These are phyloP conservation scores for Todus mexicanus DNA, from an alignment of 2,797 vertebrate species.

Conservation along the genomic window DNA sequence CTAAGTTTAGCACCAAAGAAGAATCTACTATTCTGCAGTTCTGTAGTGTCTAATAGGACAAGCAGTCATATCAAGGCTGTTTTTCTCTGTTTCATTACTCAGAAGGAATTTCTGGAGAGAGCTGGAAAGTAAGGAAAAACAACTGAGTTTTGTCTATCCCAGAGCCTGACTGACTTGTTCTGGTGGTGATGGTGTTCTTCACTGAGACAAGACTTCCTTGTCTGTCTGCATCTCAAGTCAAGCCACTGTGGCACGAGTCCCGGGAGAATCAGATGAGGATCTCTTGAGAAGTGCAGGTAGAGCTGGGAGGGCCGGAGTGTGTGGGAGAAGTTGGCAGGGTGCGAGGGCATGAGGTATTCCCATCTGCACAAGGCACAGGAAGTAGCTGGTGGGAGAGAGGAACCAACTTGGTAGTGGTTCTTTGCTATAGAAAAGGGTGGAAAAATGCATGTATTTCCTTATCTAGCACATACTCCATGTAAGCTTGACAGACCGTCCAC, in stretches of 20 bases:
- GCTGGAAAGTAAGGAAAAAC: neutral
- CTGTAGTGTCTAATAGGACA: neutral
- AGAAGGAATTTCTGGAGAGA: neutral
- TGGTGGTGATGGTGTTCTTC: neutral
- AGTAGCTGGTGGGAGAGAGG: neutral
- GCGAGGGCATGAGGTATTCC: neutral
- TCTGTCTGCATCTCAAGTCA: neutral
- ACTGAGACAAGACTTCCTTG: neutral
- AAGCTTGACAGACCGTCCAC: neutral
- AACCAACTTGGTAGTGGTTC: rapidly evolving
- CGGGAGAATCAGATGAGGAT: neutral
- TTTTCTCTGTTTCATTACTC: neutral
- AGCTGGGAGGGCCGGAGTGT: neutral
- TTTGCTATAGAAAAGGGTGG: neutral
- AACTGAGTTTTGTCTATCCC: neutral
- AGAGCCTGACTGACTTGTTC: neutral
- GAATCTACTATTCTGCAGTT: neutral
- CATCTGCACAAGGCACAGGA: neutral
- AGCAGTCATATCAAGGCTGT: neutral
- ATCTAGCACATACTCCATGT: neutral
- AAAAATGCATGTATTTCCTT: neutral
- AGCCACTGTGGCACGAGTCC: neutral
- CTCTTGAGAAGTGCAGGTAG: neutral
- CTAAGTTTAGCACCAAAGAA: slow-evolving; percentile 4
- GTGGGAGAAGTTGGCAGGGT: neutral